phyloP scores from a whole-genome alignment of 2,888 invertebrate genomes.

The Schizotus pectinicornis region DNA sequence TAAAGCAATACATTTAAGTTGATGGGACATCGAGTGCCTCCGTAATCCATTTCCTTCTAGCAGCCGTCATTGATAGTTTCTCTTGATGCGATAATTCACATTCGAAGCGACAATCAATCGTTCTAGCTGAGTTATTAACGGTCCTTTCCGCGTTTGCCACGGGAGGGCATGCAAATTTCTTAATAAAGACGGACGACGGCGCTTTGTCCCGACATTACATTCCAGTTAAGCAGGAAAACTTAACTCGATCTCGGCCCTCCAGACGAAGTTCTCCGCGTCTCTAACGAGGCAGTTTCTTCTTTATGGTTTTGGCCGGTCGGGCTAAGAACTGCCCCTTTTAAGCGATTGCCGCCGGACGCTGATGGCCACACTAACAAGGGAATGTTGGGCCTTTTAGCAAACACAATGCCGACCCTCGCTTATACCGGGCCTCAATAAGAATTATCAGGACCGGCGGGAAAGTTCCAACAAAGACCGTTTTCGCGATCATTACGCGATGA shows the following conservation, averaged over 20 bases:
- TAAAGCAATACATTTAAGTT: constrained; percentile 8
- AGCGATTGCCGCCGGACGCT: constrained; percentile 37
- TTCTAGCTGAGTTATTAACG: not conserved
- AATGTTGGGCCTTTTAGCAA: constrained; percentile 36
- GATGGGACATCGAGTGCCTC: constrained; percentile 12
- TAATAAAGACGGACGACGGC: constrained; percentile 10
- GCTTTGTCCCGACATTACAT: constrained; percentile 3
- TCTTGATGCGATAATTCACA: constrained; percentile 8
- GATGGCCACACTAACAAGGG: constrained; percentile 41
- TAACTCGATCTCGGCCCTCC: constrained; percentile 34
- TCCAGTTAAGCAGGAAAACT: constrained; percentile 9
- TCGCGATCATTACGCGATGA: constrained; percentile 14
- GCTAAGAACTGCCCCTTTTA: constrained; percentile 35
- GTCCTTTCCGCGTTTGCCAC: too few relatives aligned
- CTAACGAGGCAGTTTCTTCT: constrained; percentile 38
- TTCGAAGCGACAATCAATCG: constrained; percentile 7
- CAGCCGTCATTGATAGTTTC: not conserved
- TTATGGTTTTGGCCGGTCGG: constrained; percentile 30
- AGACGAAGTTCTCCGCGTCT: constrained; percentile 29
- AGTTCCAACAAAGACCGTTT: constrained; percentile 19
- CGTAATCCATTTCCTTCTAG: constrained; percentile 9
- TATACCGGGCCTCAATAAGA: constrained; percentile 25
- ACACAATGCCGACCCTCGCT: constrained; percentile 30
- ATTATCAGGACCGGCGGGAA: constrained; percentile 16
- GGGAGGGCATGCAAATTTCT: constrained; percentile 1